A percentile compares a stretch with the other conserved stretches of the same genome.
These are phyloP conservation scores for Falco punctatus DNA, from an alignment of 2,113 vertebrate genomes.

Conservation along the genomic window DNA sequence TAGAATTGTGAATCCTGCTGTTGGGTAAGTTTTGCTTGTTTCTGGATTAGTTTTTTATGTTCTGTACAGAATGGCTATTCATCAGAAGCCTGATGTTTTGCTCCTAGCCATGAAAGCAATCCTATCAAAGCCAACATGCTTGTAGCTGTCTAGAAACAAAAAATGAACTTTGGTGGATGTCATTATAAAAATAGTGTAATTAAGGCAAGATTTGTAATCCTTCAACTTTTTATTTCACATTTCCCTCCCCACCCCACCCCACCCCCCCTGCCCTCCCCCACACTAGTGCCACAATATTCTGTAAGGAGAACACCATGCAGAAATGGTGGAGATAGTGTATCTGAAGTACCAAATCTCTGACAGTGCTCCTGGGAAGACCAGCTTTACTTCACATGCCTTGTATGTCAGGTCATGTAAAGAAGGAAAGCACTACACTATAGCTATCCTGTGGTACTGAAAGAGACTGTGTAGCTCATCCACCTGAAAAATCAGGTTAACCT, in stretches of 20 bases:
- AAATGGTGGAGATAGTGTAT: not conserved
- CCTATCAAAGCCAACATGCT: not conserved
- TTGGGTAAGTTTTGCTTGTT: conserved; percentile 68
- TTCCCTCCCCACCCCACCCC: not conserved
- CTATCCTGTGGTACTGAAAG: not conserved
- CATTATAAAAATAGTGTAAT: not conserved
- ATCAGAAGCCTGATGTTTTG: not conserved
- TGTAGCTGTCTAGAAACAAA: not conserved
- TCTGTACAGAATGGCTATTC: not conserved
- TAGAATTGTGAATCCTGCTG: conserved; percentile 42
- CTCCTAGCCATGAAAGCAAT: not conserved
- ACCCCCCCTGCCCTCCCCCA: no score
- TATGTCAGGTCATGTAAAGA: not conserved
- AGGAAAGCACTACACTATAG: not conserved
- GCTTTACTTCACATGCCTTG: not conserved
- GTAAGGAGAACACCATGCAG: not conserved
- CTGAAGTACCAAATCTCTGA: not conserved
- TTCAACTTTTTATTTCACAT: not conserved
- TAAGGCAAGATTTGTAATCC: not conserved
- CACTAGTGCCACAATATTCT: not conserved
- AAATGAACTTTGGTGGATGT: not conserved
- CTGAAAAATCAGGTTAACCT: not conserved
- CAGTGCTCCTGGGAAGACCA: not conserved
- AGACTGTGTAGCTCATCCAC: not conserved
- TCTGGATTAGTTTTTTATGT: not conserved